Percentiles rank a stretch among this genome's conserved stretches.
Conservation (phyloP, 1,140 invertebrate genomes). For the Heliconius hewitsoni region DNA sequence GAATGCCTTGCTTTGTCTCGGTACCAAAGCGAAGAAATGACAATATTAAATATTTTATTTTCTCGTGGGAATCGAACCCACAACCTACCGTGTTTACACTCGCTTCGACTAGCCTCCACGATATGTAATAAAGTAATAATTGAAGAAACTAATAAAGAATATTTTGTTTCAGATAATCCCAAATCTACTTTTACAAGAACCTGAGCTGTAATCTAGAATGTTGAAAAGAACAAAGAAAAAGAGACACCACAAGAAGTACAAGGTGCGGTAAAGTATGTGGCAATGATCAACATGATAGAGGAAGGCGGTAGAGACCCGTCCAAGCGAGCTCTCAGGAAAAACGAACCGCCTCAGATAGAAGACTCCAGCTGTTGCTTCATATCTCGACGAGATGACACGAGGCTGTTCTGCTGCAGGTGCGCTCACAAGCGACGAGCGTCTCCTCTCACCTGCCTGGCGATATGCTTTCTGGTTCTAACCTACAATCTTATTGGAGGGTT, state of each 20-base stretch:
- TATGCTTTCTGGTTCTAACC: slow-evolving; percentile 92
- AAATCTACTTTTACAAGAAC: slow-evolving; percentile 20
- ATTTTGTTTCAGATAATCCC: slow-evolving; percentile 45
- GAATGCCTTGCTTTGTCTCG: too few species aligned
- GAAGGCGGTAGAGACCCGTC: slow-evolving; percentile 51
- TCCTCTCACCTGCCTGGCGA: slow-evolving; percentile 82
- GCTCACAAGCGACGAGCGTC: slow-evolving; percentile 67
- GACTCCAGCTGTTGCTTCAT: slow-evolving; percentile 52
- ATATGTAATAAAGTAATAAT: not conserved
- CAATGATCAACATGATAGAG: slow-evolving; percentile 54
- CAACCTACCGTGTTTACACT: too few species aligned
- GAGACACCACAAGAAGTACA: slow-evolving; percentile 66
- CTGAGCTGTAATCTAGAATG: slow-evolving; percentile 46
- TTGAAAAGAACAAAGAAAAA: slow-evolving; percentile 56
- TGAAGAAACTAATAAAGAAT: not conserved
- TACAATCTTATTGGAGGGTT: slow-evolving; percentile 96
- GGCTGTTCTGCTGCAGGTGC: slow-evolving; percentile 62
- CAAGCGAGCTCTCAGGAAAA: slow-evolving; percentile 51
- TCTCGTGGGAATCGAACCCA: too few species aligned
- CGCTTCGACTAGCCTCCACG: too few species aligned
- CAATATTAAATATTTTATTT: too few species aligned
- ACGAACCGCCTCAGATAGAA: slow-evolving; percentile 40
- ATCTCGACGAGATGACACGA: slow-evolving; percentile 45
- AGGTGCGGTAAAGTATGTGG: slow-evolving; percentile 58
- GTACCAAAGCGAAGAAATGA: too few species aligned